Evolutionary conservation across 2,113 vertebrate genomes (phyloP), one percentile per base, ranked within the genome.

Genomic region (Thunnus thynnus): DNA sequence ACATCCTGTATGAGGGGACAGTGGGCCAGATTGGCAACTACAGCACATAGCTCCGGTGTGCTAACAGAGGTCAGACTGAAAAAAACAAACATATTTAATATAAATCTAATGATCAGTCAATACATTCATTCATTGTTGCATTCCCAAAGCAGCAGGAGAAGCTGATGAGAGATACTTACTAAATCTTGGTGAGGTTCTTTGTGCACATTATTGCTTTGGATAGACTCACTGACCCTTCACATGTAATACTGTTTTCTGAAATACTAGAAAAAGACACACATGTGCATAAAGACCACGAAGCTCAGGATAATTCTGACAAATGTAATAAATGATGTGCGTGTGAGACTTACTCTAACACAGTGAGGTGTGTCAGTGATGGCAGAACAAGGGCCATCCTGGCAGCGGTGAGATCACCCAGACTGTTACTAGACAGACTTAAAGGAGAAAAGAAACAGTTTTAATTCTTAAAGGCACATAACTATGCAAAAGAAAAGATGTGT

Each of bases 1-100:
- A 99, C 92, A 44, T 97, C 96, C 85, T 97, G 95, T 66, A 97
- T 72, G 57, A 83, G 80, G 44, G 84, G 89, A 80, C 97, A 97
- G 3, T 90, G 82, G 57, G 83, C 83, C 84, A 99, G 93, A 62
- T 93, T 94, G 25, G 66, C 86, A 14, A 89, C 88, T 47, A 97
- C 85, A 50, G 47, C 32, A 41, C 81, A 11, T 0, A 95, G 90
- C 76, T 94, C 88, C 51, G 91, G 32, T 11, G 89, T 92, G 58
- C 93, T 92, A 17, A 95, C 81, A 20, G 94, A 86, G 22, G 92
- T 94, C 84, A 96, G 84, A 47, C 95, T 96, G 83, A 55, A 41
- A 47, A 17, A 72, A 17, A 72, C 5, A 67, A 3, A 48, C 14
- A 63, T 3, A 52, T 41, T 46, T 5, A 22, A 41, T 3, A 44